These are phyloP conservation scores for Hyperoplus lanceolatus DNA, from an alignment of 2,797 vertebrate genomes.

Conservation along the genomic window DNA sequence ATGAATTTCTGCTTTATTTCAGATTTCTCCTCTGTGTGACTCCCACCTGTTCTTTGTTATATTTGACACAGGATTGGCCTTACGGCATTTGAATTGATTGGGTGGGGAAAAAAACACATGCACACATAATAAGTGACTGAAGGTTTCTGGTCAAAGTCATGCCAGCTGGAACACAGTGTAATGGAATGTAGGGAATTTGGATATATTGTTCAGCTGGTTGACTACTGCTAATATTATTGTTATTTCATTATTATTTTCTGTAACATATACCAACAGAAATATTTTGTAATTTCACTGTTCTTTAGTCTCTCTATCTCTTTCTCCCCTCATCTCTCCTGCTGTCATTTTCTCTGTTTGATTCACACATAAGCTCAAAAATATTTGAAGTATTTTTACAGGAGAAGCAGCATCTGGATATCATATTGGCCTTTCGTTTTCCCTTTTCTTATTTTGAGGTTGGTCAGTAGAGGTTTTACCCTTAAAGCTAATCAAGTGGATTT, in stretches of 20 bases:
- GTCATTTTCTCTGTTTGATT: conserved; percentile 12
- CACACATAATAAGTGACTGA: conserved; percentile 25
- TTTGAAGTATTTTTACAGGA: conserved; percentile 55
- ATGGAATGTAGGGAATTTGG: conserved; percentile 71
- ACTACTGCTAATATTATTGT: conserved; percentile 43
- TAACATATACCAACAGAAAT: conserved; percentile 1
- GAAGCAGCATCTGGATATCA: conserved; percentile 47
- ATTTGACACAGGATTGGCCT: conserved; percentile 7
- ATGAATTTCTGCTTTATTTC: conserved; percentile 4
- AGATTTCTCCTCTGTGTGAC: neutral
- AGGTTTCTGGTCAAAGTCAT: conserved; percentile 40
- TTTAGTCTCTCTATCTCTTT: neutral
- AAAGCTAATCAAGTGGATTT: too few species aligned
- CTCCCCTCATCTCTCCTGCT: neutral
- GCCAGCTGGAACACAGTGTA: conserved; percentile 67
- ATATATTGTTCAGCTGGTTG: conserved; percentile 33
- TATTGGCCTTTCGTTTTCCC: neutral
- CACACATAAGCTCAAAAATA: conserved; percentile 44
- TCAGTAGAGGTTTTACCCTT: neutral
- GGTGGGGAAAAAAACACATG: conserved; percentile 23
- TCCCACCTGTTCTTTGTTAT: conserved; percentile 7
- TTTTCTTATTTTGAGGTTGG: conserved; percentile 21
- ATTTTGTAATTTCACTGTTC: neutral
- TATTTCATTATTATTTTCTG: conserved; percentile 7
- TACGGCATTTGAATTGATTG: conserved; percentile 30